phyloP scores from a whole-genome alignment of 2,888 invertebrate species.

The Monopis laevigella region DNA sequence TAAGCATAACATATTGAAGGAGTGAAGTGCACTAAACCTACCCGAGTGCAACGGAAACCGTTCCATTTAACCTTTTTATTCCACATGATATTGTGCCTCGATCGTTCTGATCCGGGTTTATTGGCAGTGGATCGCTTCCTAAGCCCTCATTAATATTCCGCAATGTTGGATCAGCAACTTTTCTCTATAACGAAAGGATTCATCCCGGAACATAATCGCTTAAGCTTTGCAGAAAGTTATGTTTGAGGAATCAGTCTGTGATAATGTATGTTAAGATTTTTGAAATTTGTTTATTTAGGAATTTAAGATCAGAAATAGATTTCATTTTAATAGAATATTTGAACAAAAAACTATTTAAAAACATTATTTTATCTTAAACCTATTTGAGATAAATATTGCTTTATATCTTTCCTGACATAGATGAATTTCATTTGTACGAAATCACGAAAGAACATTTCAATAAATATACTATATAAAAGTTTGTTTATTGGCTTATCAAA shows the following conservation, averaged over 20 bases:
- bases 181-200: constrained; percentile 9
- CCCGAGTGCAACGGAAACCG: too few species aligned
- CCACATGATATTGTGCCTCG: constrained; percentile 1
- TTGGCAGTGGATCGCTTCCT: constrained; percentile 5
- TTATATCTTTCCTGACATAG: too few species aligned
- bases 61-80: background rate
- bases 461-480: too few species aligned
- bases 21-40: too few species aligned
- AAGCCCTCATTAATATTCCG: constrained; percentile 14
- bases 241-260: constrained; percentile 7
- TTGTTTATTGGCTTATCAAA: too few species aligned
- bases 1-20: too few species aligned
- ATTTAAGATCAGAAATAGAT: background rate
- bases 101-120: constrained; percentile 1
- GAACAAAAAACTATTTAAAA: background rate
- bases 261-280: too few species aligned
- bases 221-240: constrained; percentile 8
- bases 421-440: too few species aligned
- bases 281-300: background rate
- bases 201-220: constrained; percentile 8
- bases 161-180: constrained; percentile 12
- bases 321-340: background rate
- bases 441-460: too few species aligned
- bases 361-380: background rate
- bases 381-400: too few species aligned